These are phyloP conservation scores for Pycnomerus fuliginosus DNA, from an alignment of 2,888 invertebrate genomes.

Conservation along the genomic window DNA sequence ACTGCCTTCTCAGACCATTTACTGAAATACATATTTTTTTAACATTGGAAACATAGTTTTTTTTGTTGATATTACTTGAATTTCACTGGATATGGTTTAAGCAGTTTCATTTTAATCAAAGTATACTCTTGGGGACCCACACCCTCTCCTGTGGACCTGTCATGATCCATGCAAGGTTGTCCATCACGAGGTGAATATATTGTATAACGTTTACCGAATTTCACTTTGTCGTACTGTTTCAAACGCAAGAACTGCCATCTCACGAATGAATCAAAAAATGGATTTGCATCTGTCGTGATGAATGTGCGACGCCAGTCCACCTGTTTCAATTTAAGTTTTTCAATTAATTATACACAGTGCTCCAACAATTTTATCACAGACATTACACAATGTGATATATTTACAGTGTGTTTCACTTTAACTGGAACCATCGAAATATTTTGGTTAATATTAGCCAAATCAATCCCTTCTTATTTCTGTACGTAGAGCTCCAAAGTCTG, in stretches of 20 bases:
- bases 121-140: constrained; percentile 99
- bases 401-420: too few relatives aligned
- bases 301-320: constrained; percentile 98
- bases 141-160: constrained; percentile 93
- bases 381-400: too few relatives aligned
- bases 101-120: constrained; percentile 86
- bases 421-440: too few relatives aligned
- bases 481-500: too few relatives aligned
- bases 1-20: constrained; percentile 47
- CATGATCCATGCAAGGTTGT: constrained; percentile 99
- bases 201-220: constrained; percentile 96
- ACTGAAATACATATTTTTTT: constrained; percentile 3
- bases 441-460: too few relatives aligned
- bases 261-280: constrained; percentile 96
- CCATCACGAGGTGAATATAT: constrained; percentile 95
- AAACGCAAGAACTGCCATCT: constrained; percentile 93
- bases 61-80: constrained; percentile 58
- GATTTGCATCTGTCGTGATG: constrained; percentile 97
- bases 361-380: too few relatives aligned
- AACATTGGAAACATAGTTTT: neutral
- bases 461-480: too few relatives aligned
- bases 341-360: too few relatives aligned
- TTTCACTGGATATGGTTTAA: constrained; percentile 70
- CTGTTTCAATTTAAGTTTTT: constrained; percentile 52
- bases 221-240: constrained; percentile 82